Conservation (phyloP, 2,113 vertebrate genomes). For the Ploceus nigricollis region DNA sequence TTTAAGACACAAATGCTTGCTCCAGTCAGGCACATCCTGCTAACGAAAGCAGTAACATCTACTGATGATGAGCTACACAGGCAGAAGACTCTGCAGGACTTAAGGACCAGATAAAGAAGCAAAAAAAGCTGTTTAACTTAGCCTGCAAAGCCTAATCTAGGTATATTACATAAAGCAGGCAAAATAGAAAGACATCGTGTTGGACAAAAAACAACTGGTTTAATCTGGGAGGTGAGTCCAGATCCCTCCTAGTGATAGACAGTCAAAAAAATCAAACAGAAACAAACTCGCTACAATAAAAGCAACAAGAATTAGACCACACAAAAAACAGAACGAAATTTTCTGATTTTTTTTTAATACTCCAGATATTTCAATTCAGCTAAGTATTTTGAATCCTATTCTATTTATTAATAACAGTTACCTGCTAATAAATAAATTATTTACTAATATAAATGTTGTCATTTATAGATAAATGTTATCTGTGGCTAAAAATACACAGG, state of each 20-base stretch:
- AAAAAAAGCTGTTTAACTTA: background rate
- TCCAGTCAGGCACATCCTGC: background rate
- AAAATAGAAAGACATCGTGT: background rate
- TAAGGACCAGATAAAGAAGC: background rate
- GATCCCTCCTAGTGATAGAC: background rate
- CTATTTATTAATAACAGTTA: background rate
- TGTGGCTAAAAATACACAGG: background rate
- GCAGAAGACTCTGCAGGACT: background rate
- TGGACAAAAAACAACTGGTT: background rate
- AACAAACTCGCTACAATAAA: background rate
- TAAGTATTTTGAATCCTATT: background rate
- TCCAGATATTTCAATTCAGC: background rate
- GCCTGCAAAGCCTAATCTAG: background rate
- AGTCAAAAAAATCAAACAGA: background rate
- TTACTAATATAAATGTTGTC: background rate
- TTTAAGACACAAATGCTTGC: background rate
- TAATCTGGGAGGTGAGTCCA: background rate
- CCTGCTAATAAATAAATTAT: background rate
- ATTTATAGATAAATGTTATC: background rate
- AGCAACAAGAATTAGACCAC: background rate
- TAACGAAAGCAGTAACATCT: background rate
- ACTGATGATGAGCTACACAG: background rate
- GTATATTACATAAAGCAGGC: background rate
- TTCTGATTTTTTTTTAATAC: background rate
- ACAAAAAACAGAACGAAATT: background rate